phyloP scores from a whole-genome alignment of 2,113 vertebrate species.

The Rhynchomys soricoides region DNA sequence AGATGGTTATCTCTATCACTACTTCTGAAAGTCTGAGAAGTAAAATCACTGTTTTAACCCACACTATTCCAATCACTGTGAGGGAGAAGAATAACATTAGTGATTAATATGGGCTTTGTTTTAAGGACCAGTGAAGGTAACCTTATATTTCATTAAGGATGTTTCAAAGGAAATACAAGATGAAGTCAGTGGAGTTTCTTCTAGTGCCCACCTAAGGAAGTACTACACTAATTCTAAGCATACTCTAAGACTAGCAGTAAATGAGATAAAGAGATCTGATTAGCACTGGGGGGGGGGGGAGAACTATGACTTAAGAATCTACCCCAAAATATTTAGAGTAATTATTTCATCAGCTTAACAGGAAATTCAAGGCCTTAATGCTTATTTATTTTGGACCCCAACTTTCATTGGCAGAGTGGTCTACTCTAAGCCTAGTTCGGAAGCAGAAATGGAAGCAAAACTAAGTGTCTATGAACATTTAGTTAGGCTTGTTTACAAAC shows the following conservation, averaged over 20 bases:
- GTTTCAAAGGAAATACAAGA: neutral
- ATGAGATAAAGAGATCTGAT: conserved; percentile 33
- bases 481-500: neutral
- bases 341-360: neutral
- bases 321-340: conserved; percentile 21
- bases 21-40: neutral
- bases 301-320: conserved; percentile 21
- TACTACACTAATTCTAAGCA: neutral
- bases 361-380: conserved; percentile 1
- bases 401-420: neutral
- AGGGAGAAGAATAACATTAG: fast-evolving
- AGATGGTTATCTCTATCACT: fast-evolving
- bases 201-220: neutral
- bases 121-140: neutral
- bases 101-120: neutral
- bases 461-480: neutral
- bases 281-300: neutral
- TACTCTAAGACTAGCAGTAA: neutral
- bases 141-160: neutral
- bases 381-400: neutral
- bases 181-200: neutral
- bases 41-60: neutral
- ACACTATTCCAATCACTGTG: neutral
- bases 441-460: conserved; percentile 46
- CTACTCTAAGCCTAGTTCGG: neutral